Percentiles rank a stretch among this genome's conserved stretches.
These are phyloP conservation scores for Pandemis corylana DNA, from an alignment of 2,888 invertebrate species.

Conservation along the genomic window DNA sequence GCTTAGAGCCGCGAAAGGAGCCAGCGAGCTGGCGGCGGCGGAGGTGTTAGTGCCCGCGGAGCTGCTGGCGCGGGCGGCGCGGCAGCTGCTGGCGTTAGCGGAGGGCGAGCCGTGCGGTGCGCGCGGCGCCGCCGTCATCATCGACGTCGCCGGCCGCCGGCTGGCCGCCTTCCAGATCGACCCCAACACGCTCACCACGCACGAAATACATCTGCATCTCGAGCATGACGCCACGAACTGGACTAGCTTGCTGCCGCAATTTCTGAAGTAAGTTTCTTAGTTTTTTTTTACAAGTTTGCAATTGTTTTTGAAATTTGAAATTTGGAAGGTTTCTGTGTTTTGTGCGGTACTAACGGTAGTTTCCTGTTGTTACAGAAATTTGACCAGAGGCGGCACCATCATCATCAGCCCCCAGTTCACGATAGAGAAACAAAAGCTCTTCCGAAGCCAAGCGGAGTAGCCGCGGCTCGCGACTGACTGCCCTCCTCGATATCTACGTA, in stretches of 20 bases:
- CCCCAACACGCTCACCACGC: constrained; percentile 94
- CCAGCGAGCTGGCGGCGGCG: constrained; percentile 91
- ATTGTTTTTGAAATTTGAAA: not conserved
- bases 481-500: constrained; percentile 83
- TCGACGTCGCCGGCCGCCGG: constrained; percentile 91
- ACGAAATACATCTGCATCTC: constrained; percentile 94
- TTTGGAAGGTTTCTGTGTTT: not conserved
- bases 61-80: constrained; percentile 90
- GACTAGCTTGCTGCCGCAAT: constrained; percentile 94
- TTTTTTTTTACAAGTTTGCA: not conserved
- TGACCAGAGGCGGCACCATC: constrained; percentile 93
- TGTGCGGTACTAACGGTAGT: constrained; percentile 27
- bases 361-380: constrained; percentile 86
- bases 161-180: constrained; percentile 94
- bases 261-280: constrained; percentile 91
- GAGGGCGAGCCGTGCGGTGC: constrained; percentile 96
- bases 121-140: constrained; percentile 93
- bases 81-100: constrained; percentile 92
- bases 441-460: constrained; percentile 88
- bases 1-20: constrained; percentile 91
- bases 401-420: constrained; percentile 95
- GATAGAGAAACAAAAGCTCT: constrained; percentile 96
- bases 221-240: constrained; percentile 94
- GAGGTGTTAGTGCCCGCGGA: constrained; percentile 94
- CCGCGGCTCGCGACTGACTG: constrained; percentile 78